phyloP scores from a whole-genome alignment of 2,888 invertebrate species.

The Mystacides longicornis region DNA sequence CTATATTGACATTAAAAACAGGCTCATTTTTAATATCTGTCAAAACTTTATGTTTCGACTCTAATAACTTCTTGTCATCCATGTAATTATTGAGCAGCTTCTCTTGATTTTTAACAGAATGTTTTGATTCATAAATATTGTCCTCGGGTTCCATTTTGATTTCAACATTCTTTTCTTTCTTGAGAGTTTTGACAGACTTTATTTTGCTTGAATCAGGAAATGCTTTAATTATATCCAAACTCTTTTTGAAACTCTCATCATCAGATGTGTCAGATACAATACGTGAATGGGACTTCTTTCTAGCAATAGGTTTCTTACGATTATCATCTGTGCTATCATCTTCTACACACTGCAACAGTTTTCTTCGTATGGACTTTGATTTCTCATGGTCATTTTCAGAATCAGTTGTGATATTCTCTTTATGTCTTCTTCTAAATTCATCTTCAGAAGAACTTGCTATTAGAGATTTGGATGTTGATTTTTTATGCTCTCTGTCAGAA shows the following conservation, averaged over 20 bases:
- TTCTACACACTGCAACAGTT: constrained; percentile 41
- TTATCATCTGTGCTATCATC: constrained; percentile 39
- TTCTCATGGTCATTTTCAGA: constrained; percentile 40
- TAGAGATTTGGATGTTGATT: constrained; percentile 37
- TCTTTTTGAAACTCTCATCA: constrained; percentile 53
- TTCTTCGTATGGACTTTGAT: constrained; percentile 43
- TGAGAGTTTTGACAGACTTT: constrained; percentile 32
- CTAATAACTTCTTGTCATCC: constrained; percentile 15
- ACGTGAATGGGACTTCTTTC: constrained; percentile 63
- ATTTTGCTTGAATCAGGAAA: constrained; percentile 38
- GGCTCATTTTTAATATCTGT: constrained; percentile 20
- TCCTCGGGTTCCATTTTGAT: constrained; percentile 23
- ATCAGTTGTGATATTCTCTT: constrained; percentile 48
- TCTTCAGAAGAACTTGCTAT: constrained; percentile 52
- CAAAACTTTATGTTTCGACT: constrained; percentile 8
- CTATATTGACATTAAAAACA: constrained; percentile 10
- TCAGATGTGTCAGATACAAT: constrained; percentile 76
- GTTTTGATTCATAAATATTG: constrained; percentile 18
- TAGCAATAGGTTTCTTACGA: constrained; percentile 50
- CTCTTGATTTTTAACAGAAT: constrained; percentile 24
- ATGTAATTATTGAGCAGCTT: constrained; percentile 8
- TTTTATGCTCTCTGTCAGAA: constrained; percentile 48
- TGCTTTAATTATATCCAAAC: constrained; percentile 39
- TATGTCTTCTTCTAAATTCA: constrained; percentile 37
- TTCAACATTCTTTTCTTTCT: constrained; percentile 26